Conservation (phyloP, 2,113 vertebrate genomes). For the Myanophis thanlyinensis region DNA sequence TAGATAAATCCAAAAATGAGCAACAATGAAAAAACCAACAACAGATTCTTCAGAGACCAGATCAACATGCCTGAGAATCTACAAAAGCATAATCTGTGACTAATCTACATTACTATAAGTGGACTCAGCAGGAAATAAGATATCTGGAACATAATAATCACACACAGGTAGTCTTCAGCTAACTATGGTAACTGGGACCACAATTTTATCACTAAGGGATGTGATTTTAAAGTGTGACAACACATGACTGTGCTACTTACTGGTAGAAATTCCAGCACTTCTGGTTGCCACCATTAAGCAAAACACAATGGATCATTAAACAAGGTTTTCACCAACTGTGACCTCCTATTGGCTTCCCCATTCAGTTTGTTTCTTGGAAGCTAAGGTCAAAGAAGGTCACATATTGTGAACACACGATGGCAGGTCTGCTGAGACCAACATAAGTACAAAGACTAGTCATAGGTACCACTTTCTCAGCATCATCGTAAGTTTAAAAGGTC, state of each 20-base stretch:
- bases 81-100: not conserved
- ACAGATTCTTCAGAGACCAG: not conserved
- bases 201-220: not conserved
- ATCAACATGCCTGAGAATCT: not conserved
- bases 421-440: not conserved
- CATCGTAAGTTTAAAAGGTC: not conserved
- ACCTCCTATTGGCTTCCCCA: not conserved
- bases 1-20: not conserved
- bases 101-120: not conserved
- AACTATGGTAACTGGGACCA: not conserved
- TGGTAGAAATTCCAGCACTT: not conserved
- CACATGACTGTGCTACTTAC: not conserved
- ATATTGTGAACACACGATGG: not conserved
- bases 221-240: not conserved
- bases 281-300: not conserved
- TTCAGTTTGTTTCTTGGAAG: not conserved
- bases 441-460: not conserved
- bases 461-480: not conserved
- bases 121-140: not conserved
- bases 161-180: not conserved
- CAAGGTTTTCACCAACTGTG: not conserved
- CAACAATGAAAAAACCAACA: not conserved
- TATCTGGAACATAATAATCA: not conserved
- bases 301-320: not conserved
- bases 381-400: not conserved